Evolutionary conservation across 2,888 invertebrate genomes (phyloP), one percentile per base, ranked within the genome.

Genomic region (Anoncus sp.): DNA sequence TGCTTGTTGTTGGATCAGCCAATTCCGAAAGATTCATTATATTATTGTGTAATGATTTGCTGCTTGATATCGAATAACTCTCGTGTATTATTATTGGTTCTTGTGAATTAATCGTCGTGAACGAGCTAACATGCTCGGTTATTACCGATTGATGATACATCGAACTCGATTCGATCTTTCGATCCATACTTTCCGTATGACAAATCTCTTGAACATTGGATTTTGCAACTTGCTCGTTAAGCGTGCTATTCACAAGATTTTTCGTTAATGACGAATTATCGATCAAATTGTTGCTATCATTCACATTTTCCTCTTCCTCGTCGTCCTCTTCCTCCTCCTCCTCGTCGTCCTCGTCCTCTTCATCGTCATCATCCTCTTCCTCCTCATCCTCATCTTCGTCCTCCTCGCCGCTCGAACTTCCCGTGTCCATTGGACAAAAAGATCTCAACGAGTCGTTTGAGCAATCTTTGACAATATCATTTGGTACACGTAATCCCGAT

Each of bases 401-500:
- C 1, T 75, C 69, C 10, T 77, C 69, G 3, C 43, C 70, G 35
- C 82, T 83, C 45, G 82, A 59, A 62, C 82, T 84, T 47, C 87
- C 87, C 20, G 84, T 80, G 62, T 90, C 88, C 75, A 87, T 80
- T n/a, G 87, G 86, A 67, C 85, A 84, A 73, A 88, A 88, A 7
- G 88, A 87, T 35, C 84, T 86, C 0, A 85, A 75, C 1, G 89
- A 89, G 7, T 81, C 78, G 2, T 88, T 87, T 1, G 90, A 89
- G 59, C 91, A 90, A 3, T 92, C 91, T 85, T 92, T 93, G 82
- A 91, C 91, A 22, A 92, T 86, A 75, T 91, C 90, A 1, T 85
- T 86, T 20, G 87, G 80, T 3, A 87, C 86, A 71, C 87, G 87
- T 16, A 90, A 73, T 20, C 85, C 85, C 51, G 89, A 89, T 24